Evolutionary conservation across 2,113 vertebrate species (phyloP).

Genomic region (Varanus salvator): DNA sequence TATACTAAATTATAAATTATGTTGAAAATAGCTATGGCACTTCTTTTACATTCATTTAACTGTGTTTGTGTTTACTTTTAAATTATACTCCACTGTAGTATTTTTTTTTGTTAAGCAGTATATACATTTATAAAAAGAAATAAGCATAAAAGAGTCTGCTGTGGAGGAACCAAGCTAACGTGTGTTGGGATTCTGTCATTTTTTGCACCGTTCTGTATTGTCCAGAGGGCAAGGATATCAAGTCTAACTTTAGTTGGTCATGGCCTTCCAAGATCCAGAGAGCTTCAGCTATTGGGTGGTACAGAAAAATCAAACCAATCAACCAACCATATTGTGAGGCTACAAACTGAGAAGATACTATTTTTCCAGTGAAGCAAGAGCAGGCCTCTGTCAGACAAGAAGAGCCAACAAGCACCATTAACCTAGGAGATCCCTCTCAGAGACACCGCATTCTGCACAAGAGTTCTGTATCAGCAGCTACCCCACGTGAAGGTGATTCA

Average conservation of each 20-base stretch:
- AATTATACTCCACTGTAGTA: no score
- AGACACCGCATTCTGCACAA: not conserved
- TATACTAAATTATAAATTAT: no score
- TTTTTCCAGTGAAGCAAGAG: not conserved
- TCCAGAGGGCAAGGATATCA: slow-evolving; percentile 6
- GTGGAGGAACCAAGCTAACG: slow-evolving; percentile 72
- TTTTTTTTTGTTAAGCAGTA: no score
- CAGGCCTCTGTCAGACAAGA: not conserved
- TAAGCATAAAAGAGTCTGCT: slow-evolving; percentile 44
- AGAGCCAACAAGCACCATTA: not conserved
- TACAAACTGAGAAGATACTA: not conserved
- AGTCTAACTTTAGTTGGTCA: not conserved
- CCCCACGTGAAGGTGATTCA: not conserved
- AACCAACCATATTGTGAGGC: not conserved
- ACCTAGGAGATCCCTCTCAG: not conserved
- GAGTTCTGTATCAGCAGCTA: no score
- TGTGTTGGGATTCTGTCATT: slow-evolving; percentile 55
- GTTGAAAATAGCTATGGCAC: no score
- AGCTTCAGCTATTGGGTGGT: no score
- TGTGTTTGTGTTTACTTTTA: no score
- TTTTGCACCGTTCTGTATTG: slow-evolving; percentile 54
- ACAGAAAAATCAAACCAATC: no score
- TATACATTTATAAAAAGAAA: no score
- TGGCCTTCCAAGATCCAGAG: not conserved
- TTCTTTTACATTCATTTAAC: no score